A percentile compares a stretch with the other conserved stretches of the same genome.
Evolutionary conservation across 2,797 vertebrate genomes (phyloP).

Genomic region (Furcifer pardalis): DNA sequence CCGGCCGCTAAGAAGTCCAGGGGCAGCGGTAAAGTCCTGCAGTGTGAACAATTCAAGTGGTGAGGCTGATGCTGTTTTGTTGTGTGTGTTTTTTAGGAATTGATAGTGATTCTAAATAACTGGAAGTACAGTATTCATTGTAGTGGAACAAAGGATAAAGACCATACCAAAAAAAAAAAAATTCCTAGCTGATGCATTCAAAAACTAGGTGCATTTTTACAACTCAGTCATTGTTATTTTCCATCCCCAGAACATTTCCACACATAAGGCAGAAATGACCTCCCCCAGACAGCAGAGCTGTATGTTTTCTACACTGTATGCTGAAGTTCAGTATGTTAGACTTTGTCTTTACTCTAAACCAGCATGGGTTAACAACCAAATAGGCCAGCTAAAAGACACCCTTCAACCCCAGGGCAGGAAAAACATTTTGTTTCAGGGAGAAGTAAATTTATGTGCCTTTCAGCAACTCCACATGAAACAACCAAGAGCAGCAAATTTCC

Average conservation of each 20-base stretch:
- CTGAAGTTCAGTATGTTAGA: not conserved
- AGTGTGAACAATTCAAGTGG: too few species aligned
- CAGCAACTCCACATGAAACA: not conserved
- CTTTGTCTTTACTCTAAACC: not conserved
- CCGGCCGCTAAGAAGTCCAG: too few species aligned
- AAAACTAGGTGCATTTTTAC: not conserved
- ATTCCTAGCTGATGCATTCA: not conserved
- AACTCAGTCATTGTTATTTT: not conserved
- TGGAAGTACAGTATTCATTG: not conserved
- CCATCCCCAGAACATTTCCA: not conserved
- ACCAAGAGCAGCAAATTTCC: conserved; percentile 12
- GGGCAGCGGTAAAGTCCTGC: too few species aligned
- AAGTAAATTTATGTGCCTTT: not conserved
- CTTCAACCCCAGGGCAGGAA: not conserved
- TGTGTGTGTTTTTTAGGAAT: not conserved
- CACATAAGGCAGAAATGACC: not conserved
- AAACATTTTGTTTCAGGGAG: conserved; percentile 17
- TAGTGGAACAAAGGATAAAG: not conserved
- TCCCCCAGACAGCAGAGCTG: not conserved
- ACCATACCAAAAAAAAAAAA: not conserved
- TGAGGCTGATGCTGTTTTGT: too few species aligned
- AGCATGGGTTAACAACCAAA: conserved; percentile 15
- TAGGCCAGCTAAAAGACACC: not conserved
- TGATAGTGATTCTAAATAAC: not conserved
- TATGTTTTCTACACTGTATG: accelerated